These are phyloP conservation scores for Coregonus clupeaformis DNA, from an alignment of 2,113 vertebrate species.

Conservation along the genomic window DNA sequence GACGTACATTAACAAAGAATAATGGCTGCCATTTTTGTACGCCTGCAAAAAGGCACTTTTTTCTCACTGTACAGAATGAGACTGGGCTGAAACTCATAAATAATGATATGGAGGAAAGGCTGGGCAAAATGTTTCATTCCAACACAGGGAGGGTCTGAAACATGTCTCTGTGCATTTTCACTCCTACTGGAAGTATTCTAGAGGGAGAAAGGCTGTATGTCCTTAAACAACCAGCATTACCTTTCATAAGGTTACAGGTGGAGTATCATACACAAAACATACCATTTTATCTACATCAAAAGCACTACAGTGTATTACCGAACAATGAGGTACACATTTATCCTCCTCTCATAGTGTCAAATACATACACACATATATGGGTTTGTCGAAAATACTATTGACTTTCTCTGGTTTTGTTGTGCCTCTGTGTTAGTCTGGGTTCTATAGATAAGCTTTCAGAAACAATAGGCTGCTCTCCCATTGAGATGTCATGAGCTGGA, in stretches of 20 bases:
- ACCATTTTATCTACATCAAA: not conserved
- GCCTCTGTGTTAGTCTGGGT: not conserved
- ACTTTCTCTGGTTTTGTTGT: not conserved
- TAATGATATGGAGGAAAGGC: constrained; percentile 31
- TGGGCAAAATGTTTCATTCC: constrained; percentile 14
- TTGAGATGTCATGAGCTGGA: constrained; percentile 1
- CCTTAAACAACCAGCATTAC: not conserved
- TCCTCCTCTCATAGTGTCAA: not conserved
- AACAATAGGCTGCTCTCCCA: not conserved
- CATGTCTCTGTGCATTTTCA: not conserved
- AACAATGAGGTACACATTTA: not conserved
- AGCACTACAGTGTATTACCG: no score
- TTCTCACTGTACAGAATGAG: constrained; percentile 22
- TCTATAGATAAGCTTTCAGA: not conserved
- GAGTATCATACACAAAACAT: not conserved
- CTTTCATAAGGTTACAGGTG: not conserved
- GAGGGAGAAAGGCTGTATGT: not conserved
- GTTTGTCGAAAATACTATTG: not conserved
- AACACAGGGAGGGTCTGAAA: constrained; percentile 15
- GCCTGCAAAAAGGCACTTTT: constrained; percentile 20
- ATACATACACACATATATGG: not conserved
- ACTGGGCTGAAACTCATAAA: constrained; percentile 30
- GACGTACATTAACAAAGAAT: constrained; percentile 44
- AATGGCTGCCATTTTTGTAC: constrained; percentile 41
- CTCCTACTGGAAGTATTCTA: not conserved